These are phyloP conservation scores for Sorex araneus DNA, from an alignment of 2,113 vertebrate species.

Conservation along the genomic window DNA sequence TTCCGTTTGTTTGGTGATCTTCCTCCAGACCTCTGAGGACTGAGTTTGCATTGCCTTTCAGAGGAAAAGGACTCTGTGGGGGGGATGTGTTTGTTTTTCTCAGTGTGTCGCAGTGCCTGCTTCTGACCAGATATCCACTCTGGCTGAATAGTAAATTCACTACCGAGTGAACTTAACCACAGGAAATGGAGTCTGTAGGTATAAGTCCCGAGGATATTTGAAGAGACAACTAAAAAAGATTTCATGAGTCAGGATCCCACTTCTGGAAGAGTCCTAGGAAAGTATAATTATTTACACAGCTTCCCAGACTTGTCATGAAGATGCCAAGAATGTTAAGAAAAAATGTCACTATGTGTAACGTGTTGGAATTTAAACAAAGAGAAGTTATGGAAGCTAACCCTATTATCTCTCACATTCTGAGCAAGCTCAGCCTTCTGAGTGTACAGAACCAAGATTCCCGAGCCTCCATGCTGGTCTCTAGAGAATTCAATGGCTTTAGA, in stretches of 20 bases:
- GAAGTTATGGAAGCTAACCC: not conserved
- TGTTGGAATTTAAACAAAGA: not conserved
- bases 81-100: constrained; percentile 49
- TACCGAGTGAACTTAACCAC: constrained; percentile 20
- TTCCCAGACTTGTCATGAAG: not conserved
- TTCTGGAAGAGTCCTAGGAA: constrained; percentile 15
- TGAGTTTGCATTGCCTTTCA: not conserved
- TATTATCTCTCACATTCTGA: not conserved
- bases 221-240: not conserved
- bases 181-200: not conserved
- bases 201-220: not conserved
- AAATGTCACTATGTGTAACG: not conserved
- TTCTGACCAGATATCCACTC: not conserved
- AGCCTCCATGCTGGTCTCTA: not conserved
- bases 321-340: constrained; percentile 5
- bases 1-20: constrained; percentile 55
- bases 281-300: not conserved
- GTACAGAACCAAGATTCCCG: not conserved
- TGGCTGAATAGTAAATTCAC: constrained; percentile 48
- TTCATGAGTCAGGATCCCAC: not conserved
- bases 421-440: not conserved
- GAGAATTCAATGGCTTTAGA: not conserved
- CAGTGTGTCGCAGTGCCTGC: constrained; percentile 23
- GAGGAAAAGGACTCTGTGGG: not conserved
- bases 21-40: not conserved